phyloP scores from a whole-genome alignment of 2,888 invertebrate species.

The Lithophane semibrunnea region DNA sequence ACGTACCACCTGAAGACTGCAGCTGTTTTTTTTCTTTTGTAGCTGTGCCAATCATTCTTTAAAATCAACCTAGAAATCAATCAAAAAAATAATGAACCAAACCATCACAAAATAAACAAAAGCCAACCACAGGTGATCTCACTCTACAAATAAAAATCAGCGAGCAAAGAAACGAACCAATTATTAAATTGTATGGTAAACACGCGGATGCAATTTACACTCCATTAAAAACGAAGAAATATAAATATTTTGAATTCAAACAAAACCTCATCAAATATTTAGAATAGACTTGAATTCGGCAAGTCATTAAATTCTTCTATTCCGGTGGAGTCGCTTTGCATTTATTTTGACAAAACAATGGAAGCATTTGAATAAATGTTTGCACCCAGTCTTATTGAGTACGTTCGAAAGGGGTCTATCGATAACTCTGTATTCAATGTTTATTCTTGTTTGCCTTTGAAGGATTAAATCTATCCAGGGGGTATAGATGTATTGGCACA shows the following conservation, averaged over 20 bases:
- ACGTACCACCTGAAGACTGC: not conserved
- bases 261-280: conserved; percentile 62
- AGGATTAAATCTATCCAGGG: conserved; percentile 40
- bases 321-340: conserved; percentile 49
- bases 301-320: conserved; percentile 66
- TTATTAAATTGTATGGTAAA: conserved; percentile 62
- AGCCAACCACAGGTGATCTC: conserved; percentile 48
- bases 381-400: conserved; percentile 54
- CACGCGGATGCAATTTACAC: conserved; percentile 64
- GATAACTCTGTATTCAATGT: conserved; percentile 36
- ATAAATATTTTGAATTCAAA: conserved; percentile 58
- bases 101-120: conserved; percentile 36
- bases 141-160: conserved; percentile 43
- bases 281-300: conserved; percentile 53
- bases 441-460: conserved; percentile 41
- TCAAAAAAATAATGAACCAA: conserved; percentile 10
- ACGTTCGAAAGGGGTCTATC: conserved; percentile 48
- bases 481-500: conserved; percentile 34
- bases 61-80: not conserved
- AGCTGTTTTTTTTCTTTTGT: not conserved
- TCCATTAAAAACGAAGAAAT: conserved; percentile 59
- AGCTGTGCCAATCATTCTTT: conserved; percentile 9
- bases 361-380: conserved; percentile 62
- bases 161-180: conserved; percentile 61
- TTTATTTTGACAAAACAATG: conserved; percentile 64